Percentiles rank a stretch among this genome's conserved stretches.
These are phyloP conservation scores for Cephus runcator DNA, from an alignment of 2,888 invertebrate species.

Conservation along the genomic window DNA sequence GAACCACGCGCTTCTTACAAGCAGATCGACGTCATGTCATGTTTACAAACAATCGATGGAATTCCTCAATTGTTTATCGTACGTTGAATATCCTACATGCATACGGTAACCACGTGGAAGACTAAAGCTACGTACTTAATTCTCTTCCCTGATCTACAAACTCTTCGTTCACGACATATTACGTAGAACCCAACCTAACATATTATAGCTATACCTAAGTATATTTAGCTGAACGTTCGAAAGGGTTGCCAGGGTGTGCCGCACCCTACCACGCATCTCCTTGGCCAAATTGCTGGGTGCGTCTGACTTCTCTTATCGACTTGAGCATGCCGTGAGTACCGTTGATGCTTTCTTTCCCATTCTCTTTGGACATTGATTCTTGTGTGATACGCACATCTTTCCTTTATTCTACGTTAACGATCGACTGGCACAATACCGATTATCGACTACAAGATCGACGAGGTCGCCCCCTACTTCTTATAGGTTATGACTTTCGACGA, in stretches of 20 bases:
- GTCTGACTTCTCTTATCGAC: conserved; percentile 8
- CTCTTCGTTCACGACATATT: not conserved
- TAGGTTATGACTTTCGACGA: not conserved
- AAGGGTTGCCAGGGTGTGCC: conserved; percentile 4
- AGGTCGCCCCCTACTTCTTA: not conserved
- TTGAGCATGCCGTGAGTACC: not conserved
- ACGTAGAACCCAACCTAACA: not conserved
- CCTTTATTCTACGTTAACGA: not conserved
- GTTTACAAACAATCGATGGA: not conserved
- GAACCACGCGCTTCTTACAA: not conserved
- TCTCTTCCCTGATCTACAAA: not conserved
- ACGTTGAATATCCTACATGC: not conserved
- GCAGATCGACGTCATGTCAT: not conserved
- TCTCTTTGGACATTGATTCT: not conserved
- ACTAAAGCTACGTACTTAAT: not conserved
- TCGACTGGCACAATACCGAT: not conserved
- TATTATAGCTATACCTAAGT: not conserved
- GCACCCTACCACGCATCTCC: conserved; percentile 4
- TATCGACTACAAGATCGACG: not conserved
- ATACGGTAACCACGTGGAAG: not conserved
- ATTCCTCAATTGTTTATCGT: not conserved
- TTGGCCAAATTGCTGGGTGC: conserved; percentile 5
- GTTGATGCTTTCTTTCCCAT: not conserved
- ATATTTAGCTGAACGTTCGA: not conserved
- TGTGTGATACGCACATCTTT: not conserved